Percentiles rank a stretch among this genome's conserved stretches.
These are phyloP conservation scores for Zelleria hepariella DNA, from an alignment of 2,888 invertebrate species.

Conservation along the genomic window DNA sequence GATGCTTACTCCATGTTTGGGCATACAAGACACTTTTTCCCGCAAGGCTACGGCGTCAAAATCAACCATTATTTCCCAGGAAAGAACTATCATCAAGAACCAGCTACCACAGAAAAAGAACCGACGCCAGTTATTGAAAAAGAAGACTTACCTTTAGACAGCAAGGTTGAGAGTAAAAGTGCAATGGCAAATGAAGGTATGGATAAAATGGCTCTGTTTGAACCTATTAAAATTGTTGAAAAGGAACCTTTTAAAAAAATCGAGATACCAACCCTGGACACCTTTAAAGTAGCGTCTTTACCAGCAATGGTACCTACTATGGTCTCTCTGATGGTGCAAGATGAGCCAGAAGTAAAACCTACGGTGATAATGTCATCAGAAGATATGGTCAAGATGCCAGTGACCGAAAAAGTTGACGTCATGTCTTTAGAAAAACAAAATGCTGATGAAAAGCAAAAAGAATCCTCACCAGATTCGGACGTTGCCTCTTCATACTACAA, in stretches of 20 bases:
- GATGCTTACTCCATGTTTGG: slow-evolving; percentile 47
- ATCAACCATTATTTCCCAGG: slow-evolving; percentile 55
- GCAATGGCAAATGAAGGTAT: slow-evolving; percentile 21
- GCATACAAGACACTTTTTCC: slow-evolving; percentile 47
- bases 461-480: slow-evolving; percentile 39
- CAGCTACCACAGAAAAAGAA: slow-evolving; percentile 14
- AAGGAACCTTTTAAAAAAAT: slow-evolving; percentile 17
- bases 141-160: slow-evolving; percentile 16
- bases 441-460: slow-evolving; percentile 19
- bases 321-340: slow-evolving; percentile 24
- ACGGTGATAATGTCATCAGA: slow-evolving; percentile 5
- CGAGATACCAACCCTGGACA: slow-evolving; percentile 22
- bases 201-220: slow-evolving; percentile 23
- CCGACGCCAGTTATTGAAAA: slow-evolving; percentile 31
- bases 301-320: slow-evolving; percentile 26
- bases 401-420: slow-evolving; percentile 17
- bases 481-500: slow-evolving; percentile 57
- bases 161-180: slow-evolving; percentile 11
- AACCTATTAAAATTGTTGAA: slow-evolving; percentile 19
- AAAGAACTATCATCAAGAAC: slow-evolving; percentile 25
- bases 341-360: slow-evolving; percentile 11
- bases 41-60: slow-evolving; percentile 45
- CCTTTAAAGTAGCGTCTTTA: slow-evolving; percentile 18
- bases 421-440: slow-evolving; percentile 15
- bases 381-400: slow-evolving; percentile 12